phyloP scores from a whole-genome alignment of 1,140 invertebrate genomes.

The Nylanderia fulva region DNA sequence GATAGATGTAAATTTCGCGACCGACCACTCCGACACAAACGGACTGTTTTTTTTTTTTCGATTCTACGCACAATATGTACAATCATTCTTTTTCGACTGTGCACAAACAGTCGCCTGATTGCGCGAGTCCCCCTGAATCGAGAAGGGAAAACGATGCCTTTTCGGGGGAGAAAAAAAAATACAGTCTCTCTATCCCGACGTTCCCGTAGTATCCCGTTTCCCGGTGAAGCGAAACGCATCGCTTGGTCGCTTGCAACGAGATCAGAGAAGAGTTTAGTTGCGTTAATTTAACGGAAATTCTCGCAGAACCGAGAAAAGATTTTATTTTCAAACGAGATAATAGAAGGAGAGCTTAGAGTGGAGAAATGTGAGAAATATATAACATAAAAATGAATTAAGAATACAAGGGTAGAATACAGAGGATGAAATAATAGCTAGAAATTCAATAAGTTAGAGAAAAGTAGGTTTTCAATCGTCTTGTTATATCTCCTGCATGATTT shows the following conservation, averaged over 20 bases:
- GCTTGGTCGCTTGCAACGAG: background rate
- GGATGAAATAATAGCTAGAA: background rate
- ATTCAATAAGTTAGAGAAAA: background rate
- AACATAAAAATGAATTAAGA: background rate
- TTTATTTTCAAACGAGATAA: background rate
- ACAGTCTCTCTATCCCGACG: background rate
- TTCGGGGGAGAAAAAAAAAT: conserved; percentile 12
- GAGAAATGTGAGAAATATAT: background rate
- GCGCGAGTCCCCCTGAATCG: conserved; percentile 7
- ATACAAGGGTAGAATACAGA: background rate
- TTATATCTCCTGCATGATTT: background rate
- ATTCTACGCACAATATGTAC: conserved; percentile 40
- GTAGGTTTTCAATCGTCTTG: background rate
- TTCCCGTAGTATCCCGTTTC: conserved; percentile 1
- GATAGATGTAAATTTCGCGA: background rate
- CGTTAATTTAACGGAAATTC: conserved; percentile 1
- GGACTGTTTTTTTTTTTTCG: background rate
- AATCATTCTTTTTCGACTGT: conserved; percentile 46
- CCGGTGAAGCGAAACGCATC: background rate
- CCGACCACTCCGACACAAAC: background rate
- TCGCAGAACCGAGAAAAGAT: background rate
- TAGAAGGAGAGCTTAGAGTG: background rate
- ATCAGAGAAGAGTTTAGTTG: conserved; percentile 28
- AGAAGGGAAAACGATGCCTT: background rate
- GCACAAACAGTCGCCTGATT: conserved; percentile 43